phyloP scores from a whole-genome alignment of 2,113 vertebrate genomes.

The Zosterops japonicus region DNA sequence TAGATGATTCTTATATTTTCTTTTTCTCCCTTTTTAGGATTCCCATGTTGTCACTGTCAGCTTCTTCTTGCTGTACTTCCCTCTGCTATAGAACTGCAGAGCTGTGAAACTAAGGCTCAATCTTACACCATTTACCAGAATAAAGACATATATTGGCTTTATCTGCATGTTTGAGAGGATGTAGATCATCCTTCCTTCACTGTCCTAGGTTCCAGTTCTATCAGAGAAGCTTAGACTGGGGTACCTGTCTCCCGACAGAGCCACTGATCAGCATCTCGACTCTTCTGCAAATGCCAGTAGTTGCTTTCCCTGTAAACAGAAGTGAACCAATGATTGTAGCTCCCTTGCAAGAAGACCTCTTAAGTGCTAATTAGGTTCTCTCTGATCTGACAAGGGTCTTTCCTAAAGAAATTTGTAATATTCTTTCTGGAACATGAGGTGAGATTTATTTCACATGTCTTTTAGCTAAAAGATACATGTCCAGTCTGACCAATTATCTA shows the following conservation, averaged over 20 bases:
- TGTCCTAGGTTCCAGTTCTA: neutral
- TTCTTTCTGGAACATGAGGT: neutral
- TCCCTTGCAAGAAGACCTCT: neutral
- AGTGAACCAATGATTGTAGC: neutral
- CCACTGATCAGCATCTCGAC: neutral
- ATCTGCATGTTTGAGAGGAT: neutral
- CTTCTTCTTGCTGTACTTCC: neutral
- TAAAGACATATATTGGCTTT: neutral
- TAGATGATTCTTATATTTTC: neutral
- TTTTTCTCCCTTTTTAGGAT: neutral
- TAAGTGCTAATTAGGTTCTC: neutral
- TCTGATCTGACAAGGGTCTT: neutral
- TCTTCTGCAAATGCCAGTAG: neutral
- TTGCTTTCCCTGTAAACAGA: neutral
- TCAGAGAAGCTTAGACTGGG: neutral
- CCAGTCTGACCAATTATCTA: neutral
- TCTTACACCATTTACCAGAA: neutral
- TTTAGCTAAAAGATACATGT: neutral
- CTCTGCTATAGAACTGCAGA: neutral
- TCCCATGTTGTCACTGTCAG: neutral
- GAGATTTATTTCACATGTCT: neutral
- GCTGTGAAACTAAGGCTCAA: neutral
- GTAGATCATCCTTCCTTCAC: neutral
- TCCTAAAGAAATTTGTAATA: neutral
- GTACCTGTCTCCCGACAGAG: neutral